phyloP scores from a whole-genome alignment of 2,113 vertebrate species.

The Onychostoma macrolepis region DNA sequence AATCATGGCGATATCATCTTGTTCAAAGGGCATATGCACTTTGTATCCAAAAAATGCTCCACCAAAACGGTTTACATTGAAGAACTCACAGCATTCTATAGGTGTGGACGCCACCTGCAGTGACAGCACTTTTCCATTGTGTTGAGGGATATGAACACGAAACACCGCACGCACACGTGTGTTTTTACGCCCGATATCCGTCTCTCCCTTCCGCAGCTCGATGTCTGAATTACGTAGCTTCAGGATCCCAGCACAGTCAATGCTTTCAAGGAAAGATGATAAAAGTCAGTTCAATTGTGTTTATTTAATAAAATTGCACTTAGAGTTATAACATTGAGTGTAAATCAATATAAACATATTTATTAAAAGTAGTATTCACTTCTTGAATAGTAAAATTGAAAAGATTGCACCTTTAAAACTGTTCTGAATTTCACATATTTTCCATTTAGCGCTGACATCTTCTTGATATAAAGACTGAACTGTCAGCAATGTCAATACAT shows the following conservation, averaged over 20 bases:
- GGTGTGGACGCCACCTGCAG: conserved; percentile 88
- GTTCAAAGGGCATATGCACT: not conserved
- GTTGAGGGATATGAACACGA: conserved; percentile 88
- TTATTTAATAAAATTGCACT: not conserved
- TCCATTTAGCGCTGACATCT: not conserved
- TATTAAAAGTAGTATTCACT: not conserved
- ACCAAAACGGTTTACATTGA: too few relatives aligned
- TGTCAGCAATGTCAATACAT: conserved; percentile 21
- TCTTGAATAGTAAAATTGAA: too few relatives aligned
- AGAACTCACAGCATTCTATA: conserved; percentile 93
- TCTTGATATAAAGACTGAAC: conserved; percentile 19
- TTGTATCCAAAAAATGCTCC: not conserved
- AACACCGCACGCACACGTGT: conserved; percentile 93
- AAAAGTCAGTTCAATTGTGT: not conserved
- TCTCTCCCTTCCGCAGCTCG: conserved; percentile 94
- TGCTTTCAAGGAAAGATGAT: conserved; percentile 71
- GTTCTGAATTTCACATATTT: not conserved
- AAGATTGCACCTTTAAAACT: not conserved
- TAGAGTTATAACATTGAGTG: not conserved
- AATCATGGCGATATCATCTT: not conserved
- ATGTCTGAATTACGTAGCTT: conserved; percentile 98
- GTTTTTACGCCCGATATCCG: conserved; percentile 95
- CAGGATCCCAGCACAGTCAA: conserved; percentile 95
- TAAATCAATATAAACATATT: not conserved
- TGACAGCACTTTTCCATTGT: conserved; percentile 84